phyloP scores from a whole-genome alignment of 2,888 invertebrate genomes.

The Mayetiola destructor region DNA sequence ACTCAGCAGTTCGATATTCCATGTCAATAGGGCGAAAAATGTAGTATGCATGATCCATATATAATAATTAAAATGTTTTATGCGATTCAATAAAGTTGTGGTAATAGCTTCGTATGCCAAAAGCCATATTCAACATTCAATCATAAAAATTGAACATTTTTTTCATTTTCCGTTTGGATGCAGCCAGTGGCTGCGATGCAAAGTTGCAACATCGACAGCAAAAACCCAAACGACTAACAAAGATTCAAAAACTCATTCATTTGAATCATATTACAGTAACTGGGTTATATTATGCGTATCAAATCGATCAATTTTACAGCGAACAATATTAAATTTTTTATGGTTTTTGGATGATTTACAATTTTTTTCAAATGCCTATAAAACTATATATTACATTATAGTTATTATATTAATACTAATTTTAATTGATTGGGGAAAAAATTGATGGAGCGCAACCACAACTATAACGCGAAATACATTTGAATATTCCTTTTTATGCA shows the following conservation, averaged over 20 bases:
- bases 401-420: too few relatives aligned
- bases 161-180: not conserved
- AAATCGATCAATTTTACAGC: slow-evolving; percentile 12
- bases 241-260: not conserved
- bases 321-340: slow-evolving; percentile 6
- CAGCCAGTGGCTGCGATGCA: too few relatives aligned
- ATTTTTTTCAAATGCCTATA: slow-evolving; percentile 1
- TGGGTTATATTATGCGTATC: slow-evolving; percentile 5
- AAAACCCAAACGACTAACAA: too few relatives aligned
- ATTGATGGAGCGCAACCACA: too few relatives aligned
- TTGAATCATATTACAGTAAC: slow-evolving; percentile 4
- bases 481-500: too few relatives aligned
- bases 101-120: not conserved
- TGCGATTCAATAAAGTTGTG: not conserved
- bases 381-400: too few relatives aligned
- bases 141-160: too few relatives aligned
- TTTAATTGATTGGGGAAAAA: slow-evolving; percentile 12
- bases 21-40: too few relatives aligned
- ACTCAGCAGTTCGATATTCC: too few relatives aligned
- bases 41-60: too few relatives aligned
- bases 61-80: slow-evolving; percentile 5
- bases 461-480: too few relatives aligned
- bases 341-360: slow-evolving; percentile 2
- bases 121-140: not conserved
- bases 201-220: too few relatives aligned